Percentiles rank a stretch among this genome's conserved stretches.
Conservation (phyloP, 35 echinoderm and acorn worm species). For the Apostichopus japonicus region DNA sequence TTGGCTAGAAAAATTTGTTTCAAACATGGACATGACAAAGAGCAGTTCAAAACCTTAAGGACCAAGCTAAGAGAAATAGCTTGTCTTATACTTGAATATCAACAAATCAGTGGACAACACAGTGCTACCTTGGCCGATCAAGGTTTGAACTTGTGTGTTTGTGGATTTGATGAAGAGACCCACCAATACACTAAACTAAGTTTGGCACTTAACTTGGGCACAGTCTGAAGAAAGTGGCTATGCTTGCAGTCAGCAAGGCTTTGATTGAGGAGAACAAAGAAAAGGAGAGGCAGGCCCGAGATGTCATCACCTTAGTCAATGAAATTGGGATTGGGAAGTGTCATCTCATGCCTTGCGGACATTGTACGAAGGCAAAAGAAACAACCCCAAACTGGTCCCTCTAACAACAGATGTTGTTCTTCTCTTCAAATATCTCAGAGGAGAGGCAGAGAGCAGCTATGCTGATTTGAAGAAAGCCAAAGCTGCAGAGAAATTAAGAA, state of each 20-base stretch:
- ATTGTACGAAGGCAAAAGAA: constrained; percentile 72
- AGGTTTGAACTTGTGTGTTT: constrained; percentile 12
- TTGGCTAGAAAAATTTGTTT: constrained; percentile 49
- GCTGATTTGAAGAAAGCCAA: background rate
- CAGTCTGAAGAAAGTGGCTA: constrained; percentile 44
- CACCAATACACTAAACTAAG: constrained; percentile 26
- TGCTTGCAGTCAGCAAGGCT: constrained; percentile 19
- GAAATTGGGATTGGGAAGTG: constrained; percentile 72
- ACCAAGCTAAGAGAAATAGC: constrained; percentile 63
- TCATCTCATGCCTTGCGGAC: constrained; percentile 71
- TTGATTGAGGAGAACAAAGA: background rate
- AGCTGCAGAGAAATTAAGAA: background rate
- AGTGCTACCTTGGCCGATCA: too few relatives aligned
- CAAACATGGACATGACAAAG: constrained; percentile 60
- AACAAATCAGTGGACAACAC: constrained; percentile 49
- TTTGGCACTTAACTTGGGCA: constrained; percentile 60
- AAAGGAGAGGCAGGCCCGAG: constrained; percentile 37
- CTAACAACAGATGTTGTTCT: constrained; percentile 71
- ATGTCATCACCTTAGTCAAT: constrained; percentile 13
- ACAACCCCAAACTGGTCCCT: constrained; percentile 86
- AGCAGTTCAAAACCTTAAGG: constrained; percentile 35
- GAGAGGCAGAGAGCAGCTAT: background rate
- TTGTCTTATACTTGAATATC: constrained; percentile 47
- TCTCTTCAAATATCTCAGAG: constrained; percentile 40
- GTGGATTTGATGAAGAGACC: constrained; percentile 61